These are phyloP conservation scores for Pipistrellus pipistrellus DNA, from an alignment of 2,797 vertebrate species.

Conservation along the genomic window DNA sequence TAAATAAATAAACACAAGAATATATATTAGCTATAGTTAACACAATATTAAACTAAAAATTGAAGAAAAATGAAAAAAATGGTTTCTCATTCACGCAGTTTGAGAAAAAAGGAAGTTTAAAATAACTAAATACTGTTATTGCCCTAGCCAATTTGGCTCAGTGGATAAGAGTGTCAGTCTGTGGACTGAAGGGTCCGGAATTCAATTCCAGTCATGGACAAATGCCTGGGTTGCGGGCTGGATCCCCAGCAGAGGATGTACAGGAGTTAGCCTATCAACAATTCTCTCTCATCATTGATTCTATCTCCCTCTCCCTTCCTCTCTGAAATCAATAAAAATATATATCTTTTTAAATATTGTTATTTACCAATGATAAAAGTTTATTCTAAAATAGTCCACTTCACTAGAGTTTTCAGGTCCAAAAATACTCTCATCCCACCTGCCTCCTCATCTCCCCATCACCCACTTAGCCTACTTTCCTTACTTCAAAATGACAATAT, in stretches of 20 bases:
- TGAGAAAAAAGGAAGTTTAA: neutral
- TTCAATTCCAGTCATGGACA: too few relatives aligned
- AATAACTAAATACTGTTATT: neutral
- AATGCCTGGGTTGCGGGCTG: too few relatives aligned
- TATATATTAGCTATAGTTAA: neutral
- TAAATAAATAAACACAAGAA: neutral
- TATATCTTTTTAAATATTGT: neutral
- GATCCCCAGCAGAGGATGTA: too few relatives aligned
- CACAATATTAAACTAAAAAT: neutral
- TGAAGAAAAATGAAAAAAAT: neutral
- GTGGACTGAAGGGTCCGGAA: too few relatives aligned
- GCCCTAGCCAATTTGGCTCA: too few relatives aligned
- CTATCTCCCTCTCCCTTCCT: too few relatives aligned
- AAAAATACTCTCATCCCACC: neutral
- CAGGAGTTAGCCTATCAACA: too few relatives aligned
- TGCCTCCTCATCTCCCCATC: neutral
- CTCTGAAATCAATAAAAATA: too few relatives aligned
- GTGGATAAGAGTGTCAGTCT: too few relatives aligned
- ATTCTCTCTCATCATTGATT: too few relatives aligned
- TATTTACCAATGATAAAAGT: neutral
- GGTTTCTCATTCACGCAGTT: neutral
- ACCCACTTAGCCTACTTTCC: neutral
- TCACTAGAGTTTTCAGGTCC: neutral
- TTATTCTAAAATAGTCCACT: constrained; percentile 4
- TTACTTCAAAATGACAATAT: neutral